Evolutionary conservation across 2,113 vertebrate species (phyloP), one percentile per base, ranked within the genome.

Genomic region (Girardinichthys multiradiatus): DNA sequence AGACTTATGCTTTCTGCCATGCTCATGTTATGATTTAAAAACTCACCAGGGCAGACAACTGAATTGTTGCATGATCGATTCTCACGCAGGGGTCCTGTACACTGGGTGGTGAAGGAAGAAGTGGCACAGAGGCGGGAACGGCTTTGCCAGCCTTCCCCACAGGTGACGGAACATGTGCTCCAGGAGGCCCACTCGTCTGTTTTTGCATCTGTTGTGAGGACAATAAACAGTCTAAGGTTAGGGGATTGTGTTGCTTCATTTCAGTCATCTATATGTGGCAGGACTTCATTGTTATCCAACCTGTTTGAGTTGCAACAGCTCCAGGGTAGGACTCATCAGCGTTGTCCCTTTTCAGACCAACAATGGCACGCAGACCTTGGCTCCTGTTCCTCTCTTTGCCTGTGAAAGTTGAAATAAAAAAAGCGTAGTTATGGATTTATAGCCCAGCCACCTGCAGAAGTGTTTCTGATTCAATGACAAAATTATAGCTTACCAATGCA

Each of bases 41-140:
- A 80, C 93, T 91, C 81, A 99, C 98, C 96, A 87, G 98, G 97
- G 89, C 98, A 99, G 89, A 96, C 92, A 0, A 94, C 95, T 0
- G 97, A 96, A 88, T 97, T 99, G 93, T 98, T 99, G 95, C 98
- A 99, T 59, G 95, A 95, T 0, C 97, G 93, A 91, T 96, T 97
- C 90, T 99, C 98, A 0, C 97, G 95, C 68, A 99, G 95, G 29
- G 98, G 95, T 17, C 98, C 98, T 0, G 95, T 96, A 93, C 98
- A 99, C 87, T 97, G 96, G 21, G 95, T 96, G 86, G 95, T 95
- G 90, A 96, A 96, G 70, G 96, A 95, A 67, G 97, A 96, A 0
- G 95, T 95, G 54, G 96, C 95, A 6, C 98, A 99, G 93, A 96
- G 93, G 17, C 98, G 96, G 0, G 95, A 96, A 63, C 98, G 96